Evolutionary conservation across 2,113 vertebrate species (phyloP).

Genomic region (Macrotus californicus): DNA sequence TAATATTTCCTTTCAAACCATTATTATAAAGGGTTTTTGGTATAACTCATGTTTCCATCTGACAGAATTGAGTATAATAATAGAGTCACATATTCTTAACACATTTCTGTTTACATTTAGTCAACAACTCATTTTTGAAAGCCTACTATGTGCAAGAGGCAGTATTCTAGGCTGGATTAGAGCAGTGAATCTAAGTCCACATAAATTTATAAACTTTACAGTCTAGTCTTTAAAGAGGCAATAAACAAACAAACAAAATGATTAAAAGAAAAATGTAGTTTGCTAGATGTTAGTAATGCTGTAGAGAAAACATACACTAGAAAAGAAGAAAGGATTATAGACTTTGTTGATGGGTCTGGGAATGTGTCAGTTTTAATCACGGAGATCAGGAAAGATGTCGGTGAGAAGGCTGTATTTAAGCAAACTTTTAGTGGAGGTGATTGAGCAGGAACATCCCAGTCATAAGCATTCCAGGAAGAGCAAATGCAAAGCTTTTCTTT

Average conservation of each 20-base stretch:
- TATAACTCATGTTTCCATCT: neutral
- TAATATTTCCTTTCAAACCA: neutral
- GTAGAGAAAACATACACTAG: neutral
- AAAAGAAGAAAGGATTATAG: neutral
- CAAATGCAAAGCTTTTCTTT: neutral
- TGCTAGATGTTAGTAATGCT: neutral
- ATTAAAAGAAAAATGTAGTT: neutral
- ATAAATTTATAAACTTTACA: neutral
- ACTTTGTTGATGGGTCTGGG: neutral
- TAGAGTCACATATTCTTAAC: neutral
- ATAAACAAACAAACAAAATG: neutral
- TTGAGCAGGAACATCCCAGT: neutral
- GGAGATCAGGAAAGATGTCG: neutral
- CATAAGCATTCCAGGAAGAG: neutral
- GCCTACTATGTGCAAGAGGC: neutral
- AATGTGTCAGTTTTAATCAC: neutral
- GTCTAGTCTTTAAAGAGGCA: neutral
- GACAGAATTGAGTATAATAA: neutral
- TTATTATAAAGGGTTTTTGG: neutral
- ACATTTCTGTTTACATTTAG: neutral
- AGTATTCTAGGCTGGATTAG: neutral
- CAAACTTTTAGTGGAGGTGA: neutral
- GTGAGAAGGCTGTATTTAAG: neutral
- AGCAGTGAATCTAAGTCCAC: neutral
- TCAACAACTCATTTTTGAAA: neutral